Percentiles rank a stretch among this genome's conserved stretches.
Evolutionary conservation across 2,113 vertebrate genomes (phyloP).

Genomic region (Pongo pygmaeus): DNA sequence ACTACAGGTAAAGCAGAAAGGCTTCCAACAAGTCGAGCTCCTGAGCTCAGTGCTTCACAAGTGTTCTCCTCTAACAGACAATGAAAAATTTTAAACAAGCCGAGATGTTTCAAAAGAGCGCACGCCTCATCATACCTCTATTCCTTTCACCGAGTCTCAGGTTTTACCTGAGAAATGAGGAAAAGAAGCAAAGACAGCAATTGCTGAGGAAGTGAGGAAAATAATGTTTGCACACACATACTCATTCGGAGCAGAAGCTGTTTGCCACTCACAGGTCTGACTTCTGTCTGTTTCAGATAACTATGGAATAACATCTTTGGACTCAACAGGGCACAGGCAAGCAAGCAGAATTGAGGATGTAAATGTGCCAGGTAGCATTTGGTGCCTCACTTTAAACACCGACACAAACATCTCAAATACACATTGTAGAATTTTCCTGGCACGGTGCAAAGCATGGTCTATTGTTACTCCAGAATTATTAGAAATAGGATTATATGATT

Average conservation of each 20-base stretch:
- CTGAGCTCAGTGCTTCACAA: background rate
- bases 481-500: background rate
- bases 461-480: conserved; percentile 7
- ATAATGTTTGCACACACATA: background rate
- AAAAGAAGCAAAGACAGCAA: background rate
- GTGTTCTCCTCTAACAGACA: background rate
- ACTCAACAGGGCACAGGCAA: conserved; percentile 45
- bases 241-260: background rate
- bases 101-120: background rate
- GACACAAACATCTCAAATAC: background rate
- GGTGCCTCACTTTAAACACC: background rate
- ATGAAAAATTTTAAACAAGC: background rate
- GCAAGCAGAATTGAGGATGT: background rate
- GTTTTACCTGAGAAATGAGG: background rate
- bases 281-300: background rate
- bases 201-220: conserved; percentile 7
- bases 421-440: background rate
- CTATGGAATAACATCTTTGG: conserved; percentile 38
- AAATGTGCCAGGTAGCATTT: background rate
- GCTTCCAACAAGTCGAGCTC: background rate
- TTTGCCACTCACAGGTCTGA: background rate
- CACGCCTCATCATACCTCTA: background rate
- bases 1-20: background rate
- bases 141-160: background rate
- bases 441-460: background rate